These are phyloP conservation scores for Luperina nickerlii DNA, from an alignment of 2,888 invertebrate genomes.

Conservation along the genomic window DNA sequence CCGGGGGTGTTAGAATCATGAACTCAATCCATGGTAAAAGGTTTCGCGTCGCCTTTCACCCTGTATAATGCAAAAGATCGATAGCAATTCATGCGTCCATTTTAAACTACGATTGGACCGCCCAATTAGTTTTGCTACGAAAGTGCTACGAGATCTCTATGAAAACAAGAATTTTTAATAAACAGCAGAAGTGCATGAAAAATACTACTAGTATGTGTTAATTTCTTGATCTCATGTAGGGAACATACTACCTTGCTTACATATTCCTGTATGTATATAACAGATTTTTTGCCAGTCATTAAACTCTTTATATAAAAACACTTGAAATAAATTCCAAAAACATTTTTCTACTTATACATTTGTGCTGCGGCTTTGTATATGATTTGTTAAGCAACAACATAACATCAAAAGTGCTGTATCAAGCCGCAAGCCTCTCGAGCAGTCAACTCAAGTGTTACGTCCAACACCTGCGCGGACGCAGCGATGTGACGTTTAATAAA, in stretches of 20 bases:
- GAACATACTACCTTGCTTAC: neutral
- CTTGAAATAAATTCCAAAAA: slow-evolving; percentile 27
- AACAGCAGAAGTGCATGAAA: neutral
- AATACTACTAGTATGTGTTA: neutral
- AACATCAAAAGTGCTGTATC: slow-evolving; percentile 32
- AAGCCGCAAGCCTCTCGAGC: slow-evolving; percentile 43
- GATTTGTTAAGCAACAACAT: slow-evolving; percentile 29
- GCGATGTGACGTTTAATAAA: slow-evolving; percentile 31
- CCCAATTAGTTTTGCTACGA: neutral
- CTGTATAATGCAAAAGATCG: neutral
- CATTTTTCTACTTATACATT: slow-evolving; percentile 21
- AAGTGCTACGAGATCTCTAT: slow-evolving; percentile 10
- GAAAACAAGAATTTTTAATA: neutral
- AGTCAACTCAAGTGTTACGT: slow-evolving; percentile 54
- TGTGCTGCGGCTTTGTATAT: slow-evolving; percentile 1
- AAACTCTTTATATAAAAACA: neutral
- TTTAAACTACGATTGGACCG: neutral
- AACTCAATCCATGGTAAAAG: neutral
- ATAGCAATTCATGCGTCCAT: neutral
- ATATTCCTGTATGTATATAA: neutral
- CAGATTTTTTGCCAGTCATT: neutral
- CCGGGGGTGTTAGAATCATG: too few relatives aligned
- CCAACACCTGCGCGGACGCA: slow-evolving; percentile 54
- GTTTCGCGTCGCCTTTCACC: neutral
- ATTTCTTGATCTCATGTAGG: neutral